These are phyloP conservation scores for Listrodromus nycthemerus DNA, from an alignment of 2,888 invertebrate species.

Conservation along the genomic window DNA sequence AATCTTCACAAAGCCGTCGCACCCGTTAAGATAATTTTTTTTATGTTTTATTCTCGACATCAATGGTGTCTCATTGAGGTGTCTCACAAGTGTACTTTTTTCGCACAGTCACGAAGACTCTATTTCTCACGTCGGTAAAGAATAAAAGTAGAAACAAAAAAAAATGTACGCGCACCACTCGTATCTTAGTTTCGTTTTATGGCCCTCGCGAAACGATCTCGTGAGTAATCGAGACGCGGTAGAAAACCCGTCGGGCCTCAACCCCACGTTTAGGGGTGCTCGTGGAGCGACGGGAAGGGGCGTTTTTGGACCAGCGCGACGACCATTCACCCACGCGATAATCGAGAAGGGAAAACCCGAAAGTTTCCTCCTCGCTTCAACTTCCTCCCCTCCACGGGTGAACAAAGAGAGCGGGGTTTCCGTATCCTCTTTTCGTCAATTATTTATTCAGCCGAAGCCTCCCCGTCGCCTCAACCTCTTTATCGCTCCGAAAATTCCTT, in stretches of 20 bases:
- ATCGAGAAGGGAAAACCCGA: slow-evolving; percentile 44
- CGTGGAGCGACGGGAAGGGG: not conserved
- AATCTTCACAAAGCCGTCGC: slow-evolving; percentile 59
- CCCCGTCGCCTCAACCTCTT: slow-evolving; percentile 15
- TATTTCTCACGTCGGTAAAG: not conserved
- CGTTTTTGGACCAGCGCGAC: not conserved
- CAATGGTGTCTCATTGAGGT: slow-evolving; percentile 41
- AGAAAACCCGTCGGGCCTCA: slow-evolving; percentile 12
- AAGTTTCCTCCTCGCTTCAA: slow-evolving; percentile 41
- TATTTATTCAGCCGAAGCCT: slow-evolving; percentile 35
- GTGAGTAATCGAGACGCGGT: slow-evolving; percentile 43
- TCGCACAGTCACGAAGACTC: slow-evolving; percentile 53
- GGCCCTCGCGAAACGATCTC: slow-evolving; percentile 47
- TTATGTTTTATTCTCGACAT: slow-evolving; percentile 8
- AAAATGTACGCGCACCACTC: slow-evolving; percentile 46
- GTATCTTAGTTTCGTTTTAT: slow-evolving; percentile 30
- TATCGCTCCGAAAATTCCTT: slow-evolving; percentile 28
- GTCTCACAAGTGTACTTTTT: slow-evolving; percentile 54
- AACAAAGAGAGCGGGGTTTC: slow-evolving; percentile 25
- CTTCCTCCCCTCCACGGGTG: slow-evolving; percentile 8
- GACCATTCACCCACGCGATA: slow-evolving; percentile 39
- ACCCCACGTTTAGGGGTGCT: slow-evolving; percentile 2
- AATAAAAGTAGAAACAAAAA: not conserved
- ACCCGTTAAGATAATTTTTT: slow-evolving; percentile 37
- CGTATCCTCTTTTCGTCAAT: slow-evolving; percentile 34